Conservation (phyloP, 2,113 vertebrate genomes). For the Myotis lucifugus region DNA sequence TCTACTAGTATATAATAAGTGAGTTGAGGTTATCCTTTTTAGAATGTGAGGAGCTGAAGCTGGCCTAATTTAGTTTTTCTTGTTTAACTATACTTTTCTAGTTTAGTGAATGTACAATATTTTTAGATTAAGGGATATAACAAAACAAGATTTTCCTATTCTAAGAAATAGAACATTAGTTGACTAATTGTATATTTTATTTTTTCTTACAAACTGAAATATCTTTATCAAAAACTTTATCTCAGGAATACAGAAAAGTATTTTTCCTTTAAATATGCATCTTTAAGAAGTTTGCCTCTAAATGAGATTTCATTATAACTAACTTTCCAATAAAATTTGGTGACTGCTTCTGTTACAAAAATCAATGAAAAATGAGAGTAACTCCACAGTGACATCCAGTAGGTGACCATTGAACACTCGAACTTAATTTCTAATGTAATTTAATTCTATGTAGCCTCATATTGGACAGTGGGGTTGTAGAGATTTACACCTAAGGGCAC, state of each 20-base stretch:
- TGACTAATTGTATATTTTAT: neutral
- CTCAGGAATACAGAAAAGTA: neutral
- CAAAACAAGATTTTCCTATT: neutral
- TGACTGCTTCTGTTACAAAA: neutral
- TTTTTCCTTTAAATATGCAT: constrained; percentile 35
- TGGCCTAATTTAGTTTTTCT: neutral
- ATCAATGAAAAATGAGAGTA: neutral
- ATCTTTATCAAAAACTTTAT: neutral
- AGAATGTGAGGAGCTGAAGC: neutral
- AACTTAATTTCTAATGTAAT: constrained; percentile 4
- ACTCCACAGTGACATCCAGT: neutral
- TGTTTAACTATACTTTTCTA: neutral
- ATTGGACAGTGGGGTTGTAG: neutral
- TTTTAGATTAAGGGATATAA: constrained; percentile 19
- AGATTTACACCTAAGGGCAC: neutral
- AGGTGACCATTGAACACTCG: neutral
- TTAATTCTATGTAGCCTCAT: neutral
- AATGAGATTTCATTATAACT: constrained; percentile 22
- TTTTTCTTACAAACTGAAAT: neutral
- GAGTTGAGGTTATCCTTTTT: constrained; percentile 1
- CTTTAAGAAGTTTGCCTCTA: neutral
- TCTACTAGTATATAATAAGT: neutral
- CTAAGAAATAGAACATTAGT: constrained; percentile 6
- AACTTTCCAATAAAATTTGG: neutral
- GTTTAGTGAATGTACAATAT: neutral